Evolutionary conservation across 2,797 vertebrate species (phyloP).

Genomic region (Borostomias antarcticus): DNA sequence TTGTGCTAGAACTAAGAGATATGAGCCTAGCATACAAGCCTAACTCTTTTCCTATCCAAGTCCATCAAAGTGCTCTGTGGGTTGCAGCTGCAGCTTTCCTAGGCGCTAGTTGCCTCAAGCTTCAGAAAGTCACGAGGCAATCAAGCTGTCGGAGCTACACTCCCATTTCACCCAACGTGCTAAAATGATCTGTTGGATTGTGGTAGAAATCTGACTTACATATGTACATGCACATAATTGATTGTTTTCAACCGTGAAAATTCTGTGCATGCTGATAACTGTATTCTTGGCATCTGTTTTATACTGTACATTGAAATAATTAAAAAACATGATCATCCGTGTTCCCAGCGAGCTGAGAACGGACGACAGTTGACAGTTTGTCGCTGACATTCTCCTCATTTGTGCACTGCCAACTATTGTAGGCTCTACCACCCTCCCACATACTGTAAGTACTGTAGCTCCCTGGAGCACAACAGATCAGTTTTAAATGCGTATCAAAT

Average conservation of each 20-base stretch:
- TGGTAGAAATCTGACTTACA: too few species aligned
- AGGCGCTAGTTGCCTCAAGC: not conserved
- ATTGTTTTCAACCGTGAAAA: too few species aligned
- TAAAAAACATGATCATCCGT: too few species aligned
- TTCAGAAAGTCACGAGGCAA: not conserved
- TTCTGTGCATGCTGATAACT: too few species aligned
- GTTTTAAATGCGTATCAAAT: constrained; percentile 24
- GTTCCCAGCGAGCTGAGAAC: too few species aligned
- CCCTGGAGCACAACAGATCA: not conserved
- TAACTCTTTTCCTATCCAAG: not conserved
- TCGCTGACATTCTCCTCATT: not conserved
- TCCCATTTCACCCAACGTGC: not conserved
- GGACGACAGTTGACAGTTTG: too few species aligned
- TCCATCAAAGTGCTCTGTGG: not conserved
- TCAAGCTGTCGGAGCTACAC: not conserved
- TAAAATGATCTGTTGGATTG: not conserved
- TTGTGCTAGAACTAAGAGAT: not conserved
- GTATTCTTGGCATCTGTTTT: too few species aligned
- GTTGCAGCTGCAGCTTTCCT: not conserved
- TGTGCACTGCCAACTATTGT: constrained; percentile 2
- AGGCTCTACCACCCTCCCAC: not conserved
- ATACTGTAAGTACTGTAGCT: constrained; percentile 18
- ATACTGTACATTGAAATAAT: too few species aligned
- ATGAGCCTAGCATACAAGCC: not conserved
- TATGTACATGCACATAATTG: too few species aligned